Evolutionary conservation across 2,797 vertebrate genomes (phyloP).

Genomic region (Anabas testudineus): DNA sequence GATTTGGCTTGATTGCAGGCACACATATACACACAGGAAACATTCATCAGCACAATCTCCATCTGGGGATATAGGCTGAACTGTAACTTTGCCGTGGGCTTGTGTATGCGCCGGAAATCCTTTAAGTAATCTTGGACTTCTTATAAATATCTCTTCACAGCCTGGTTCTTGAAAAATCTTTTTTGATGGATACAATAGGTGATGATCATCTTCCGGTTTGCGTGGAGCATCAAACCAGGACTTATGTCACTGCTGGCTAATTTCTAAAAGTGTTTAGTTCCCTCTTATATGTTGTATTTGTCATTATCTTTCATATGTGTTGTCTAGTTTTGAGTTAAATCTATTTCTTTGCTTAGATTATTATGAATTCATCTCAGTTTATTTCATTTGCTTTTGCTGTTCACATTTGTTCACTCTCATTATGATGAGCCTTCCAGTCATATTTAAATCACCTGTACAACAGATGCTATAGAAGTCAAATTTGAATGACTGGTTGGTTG

Average conservation of each 20-base stretch:
- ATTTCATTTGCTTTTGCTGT: background rate
- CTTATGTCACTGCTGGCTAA: background rate
- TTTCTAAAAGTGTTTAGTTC: no score
- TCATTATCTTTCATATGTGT: no score
- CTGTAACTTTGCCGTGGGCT: conserved; percentile 40
- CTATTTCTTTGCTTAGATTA: background rate
- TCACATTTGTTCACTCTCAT: background rate
- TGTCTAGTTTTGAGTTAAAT: no score
- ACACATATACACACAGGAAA: conserved; percentile 53
- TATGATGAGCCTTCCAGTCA: background rate
- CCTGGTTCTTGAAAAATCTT: conserved; percentile 19
- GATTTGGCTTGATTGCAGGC: conserved; percentile 60
- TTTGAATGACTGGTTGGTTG: background rate
- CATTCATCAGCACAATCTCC: conserved; percentile 67
- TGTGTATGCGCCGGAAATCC: conserved; percentile 52
- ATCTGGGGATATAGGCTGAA: conserved; percentile 63
- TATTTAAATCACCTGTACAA: background rate
- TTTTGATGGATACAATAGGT: conserved; percentile 7
- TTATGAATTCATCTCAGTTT: background rate
- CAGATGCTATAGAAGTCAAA: background rate
- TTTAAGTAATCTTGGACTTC: conserved; percentile 50
- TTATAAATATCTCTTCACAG: conserved; percentile 41
- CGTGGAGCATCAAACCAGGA: conserved; percentile 2
- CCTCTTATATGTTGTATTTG: no score
- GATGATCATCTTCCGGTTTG: conserved; percentile 39